A percentile compares a stretch with the other conserved stretches of the same genome.
Conservation (phyloP, 1,140 invertebrate genomes). For the Leguminivora glycinivorella region DNA sequence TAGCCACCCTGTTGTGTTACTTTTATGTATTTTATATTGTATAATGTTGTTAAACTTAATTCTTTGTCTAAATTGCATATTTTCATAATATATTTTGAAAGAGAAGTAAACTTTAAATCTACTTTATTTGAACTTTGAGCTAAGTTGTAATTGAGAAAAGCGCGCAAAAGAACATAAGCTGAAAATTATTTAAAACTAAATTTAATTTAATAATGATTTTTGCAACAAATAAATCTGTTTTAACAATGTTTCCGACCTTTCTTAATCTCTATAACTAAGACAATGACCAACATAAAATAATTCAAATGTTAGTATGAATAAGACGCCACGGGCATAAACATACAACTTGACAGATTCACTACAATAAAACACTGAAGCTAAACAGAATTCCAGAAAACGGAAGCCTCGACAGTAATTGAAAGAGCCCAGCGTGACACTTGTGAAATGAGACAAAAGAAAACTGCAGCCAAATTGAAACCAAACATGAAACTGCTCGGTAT, state of each 20-base stretch:
- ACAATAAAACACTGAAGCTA: neutral
- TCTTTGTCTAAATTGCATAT: too few relatives aligned
- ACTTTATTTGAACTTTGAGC: too few relatives aligned
- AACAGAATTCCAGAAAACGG: constrained; percentile 40
- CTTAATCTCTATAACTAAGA: neutral
- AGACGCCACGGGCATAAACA: neutral
- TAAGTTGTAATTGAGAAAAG: too few relatives aligned
- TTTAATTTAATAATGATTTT: too few relatives aligned
- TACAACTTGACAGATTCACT: neutral
- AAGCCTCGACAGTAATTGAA: constrained; percentile 49
- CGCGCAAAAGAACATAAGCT: too few relatives aligned
- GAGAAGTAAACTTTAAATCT: too few relatives aligned
- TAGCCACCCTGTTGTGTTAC: too few relatives aligned
- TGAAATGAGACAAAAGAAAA: constrained; percentile 50
- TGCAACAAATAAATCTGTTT: too few relatives aligned
- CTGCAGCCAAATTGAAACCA: constrained; percentile 56
- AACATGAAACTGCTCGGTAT: constrained; percentile 38
- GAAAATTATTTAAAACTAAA: too few relatives aligned
- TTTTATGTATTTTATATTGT: too few relatives aligned
- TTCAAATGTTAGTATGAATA: neutral
- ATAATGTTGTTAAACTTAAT: too few relatives aligned
- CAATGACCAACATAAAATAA: neutral
- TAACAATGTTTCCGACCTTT: neutral
- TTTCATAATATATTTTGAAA: too few relatives aligned
- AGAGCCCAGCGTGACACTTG: constrained; percentile 48